Conservation (phyloP, 2,113 vertebrate species). For the Tragulus kanchil region DNA sequence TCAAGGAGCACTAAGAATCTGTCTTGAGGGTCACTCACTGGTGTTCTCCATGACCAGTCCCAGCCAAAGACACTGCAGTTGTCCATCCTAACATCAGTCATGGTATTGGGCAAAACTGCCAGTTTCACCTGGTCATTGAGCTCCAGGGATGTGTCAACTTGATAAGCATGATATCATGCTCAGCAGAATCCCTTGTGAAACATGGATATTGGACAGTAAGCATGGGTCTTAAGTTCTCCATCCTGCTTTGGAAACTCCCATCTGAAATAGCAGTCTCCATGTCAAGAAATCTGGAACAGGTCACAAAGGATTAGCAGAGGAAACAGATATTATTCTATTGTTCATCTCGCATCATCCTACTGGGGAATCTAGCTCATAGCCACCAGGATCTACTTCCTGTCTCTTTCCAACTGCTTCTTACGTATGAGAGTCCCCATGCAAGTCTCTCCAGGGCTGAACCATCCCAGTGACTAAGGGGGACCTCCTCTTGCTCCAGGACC, state of each 20-base stretch:
- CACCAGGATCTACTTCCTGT: background rate
- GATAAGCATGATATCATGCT: conserved; percentile 59
- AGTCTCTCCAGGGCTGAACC: background rate
- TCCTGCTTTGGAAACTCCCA: background rate
- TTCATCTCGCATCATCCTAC: background rate
- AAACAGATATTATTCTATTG: background rate
- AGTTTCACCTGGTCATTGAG: background rate
- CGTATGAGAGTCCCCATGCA: background rate
- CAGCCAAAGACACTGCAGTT: conserved; percentile 37
- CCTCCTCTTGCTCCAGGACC: background rate
- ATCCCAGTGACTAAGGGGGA: background rate
- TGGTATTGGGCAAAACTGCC: background rate
- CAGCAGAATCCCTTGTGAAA: conserved; percentile 37
- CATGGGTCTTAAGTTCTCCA: background rate
- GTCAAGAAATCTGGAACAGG: conserved; percentile 32
- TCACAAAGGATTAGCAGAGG: background rate
- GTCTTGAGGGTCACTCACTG: conserved; percentile 45
- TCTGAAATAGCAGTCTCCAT: background rate
- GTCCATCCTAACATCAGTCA: background rate
- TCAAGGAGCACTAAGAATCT: background rate
- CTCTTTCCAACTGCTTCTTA: background rate
- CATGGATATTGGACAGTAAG: conserved; percentile 27
- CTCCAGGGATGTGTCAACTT: background rate
- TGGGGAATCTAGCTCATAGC: background rate
- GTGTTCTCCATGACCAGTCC: background rate